Conservation (phyloP, 2,888 invertebrate species). For the Papilio protenor region DNA sequence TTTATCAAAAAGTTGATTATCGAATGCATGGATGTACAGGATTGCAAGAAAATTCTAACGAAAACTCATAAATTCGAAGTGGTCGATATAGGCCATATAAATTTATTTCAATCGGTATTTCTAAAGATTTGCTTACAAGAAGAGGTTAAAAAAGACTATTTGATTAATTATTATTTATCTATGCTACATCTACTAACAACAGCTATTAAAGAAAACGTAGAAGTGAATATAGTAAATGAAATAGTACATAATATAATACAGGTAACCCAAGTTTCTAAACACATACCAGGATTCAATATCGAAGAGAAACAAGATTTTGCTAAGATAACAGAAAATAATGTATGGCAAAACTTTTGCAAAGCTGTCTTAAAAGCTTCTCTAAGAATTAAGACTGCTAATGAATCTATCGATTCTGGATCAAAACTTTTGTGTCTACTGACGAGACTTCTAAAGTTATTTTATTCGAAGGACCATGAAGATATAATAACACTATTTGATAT, state of each 20-base stretch:
- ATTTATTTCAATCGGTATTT: constrained; percentile 83
- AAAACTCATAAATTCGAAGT: constrained; percentile 87
- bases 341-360: constrained; percentile 86
- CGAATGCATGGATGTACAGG: constrained; percentile 83
- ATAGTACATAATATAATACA: constrained; percentile 64
- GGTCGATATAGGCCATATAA: constrained; percentile 83
- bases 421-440: constrained; percentile 83
- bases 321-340: constrained; percentile 73
- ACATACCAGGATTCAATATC: constrained; percentile 56
- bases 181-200: constrained; percentile 81
- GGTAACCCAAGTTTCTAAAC: constrained; percentile 65
- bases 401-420: constrained; percentile 68
- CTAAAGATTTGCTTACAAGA: constrained; percentile 74
- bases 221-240: constrained; percentile 55
- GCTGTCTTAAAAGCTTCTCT: constrained; percentile 87
- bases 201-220: constrained; percentile 75
- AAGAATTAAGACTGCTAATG: constrained; percentile 70
- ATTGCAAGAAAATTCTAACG: constrained; percentile 82
- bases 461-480: constrained; percentile 74
- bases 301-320: constrained; percentile 66
- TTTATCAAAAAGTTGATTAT: constrained; percentile 85
- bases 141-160: constrained; percentile 65
- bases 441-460: constrained; percentile 83
- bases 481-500: constrained; percentile 87
- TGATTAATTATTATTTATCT: constrained; percentile 82